Evolutionary conservation across 1,140 invertebrate species (phyloP).

Genomic region (Papilio glaucus): DNA sequence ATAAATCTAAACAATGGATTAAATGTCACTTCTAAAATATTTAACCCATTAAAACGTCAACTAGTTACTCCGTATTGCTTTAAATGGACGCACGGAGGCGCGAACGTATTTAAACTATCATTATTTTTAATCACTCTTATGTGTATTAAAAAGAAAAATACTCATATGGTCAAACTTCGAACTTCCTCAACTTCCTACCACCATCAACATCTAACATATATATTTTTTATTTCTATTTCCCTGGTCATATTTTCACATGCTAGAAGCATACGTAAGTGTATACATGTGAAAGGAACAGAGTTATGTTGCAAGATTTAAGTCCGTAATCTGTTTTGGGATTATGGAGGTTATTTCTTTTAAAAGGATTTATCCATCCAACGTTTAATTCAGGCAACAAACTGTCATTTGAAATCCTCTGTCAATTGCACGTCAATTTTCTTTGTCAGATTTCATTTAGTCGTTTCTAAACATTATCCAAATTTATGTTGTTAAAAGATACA

Average conservation of each 20-base stretch:
- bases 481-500: constrained; percentile 32
- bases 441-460: constrained; percentile 30
- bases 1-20: not conserved
- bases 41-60: not conserved
- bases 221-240: no score
- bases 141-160: not conserved
- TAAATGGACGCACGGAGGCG: not conserved
- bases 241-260: no score
- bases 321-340: no score
- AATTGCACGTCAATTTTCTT: constrained; percentile 15
- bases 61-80: not conserved
- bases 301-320: no score
- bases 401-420: not conserved
- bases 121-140: not conserved
- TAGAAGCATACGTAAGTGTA: no score
- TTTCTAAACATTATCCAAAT: constrained; percentile 18
- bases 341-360: not conserved
- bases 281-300: no score
- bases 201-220: no score
- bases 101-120: not conserved
- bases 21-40: constrained; percentile 7
- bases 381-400: constrained; percentile 3
- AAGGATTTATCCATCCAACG: not conserved
- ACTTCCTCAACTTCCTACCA: not conserved
- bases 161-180: not conserved